phyloP scores from a whole-genome alignment of 2,888 invertebrate species.

The Xestia ashworthii region DNA sequence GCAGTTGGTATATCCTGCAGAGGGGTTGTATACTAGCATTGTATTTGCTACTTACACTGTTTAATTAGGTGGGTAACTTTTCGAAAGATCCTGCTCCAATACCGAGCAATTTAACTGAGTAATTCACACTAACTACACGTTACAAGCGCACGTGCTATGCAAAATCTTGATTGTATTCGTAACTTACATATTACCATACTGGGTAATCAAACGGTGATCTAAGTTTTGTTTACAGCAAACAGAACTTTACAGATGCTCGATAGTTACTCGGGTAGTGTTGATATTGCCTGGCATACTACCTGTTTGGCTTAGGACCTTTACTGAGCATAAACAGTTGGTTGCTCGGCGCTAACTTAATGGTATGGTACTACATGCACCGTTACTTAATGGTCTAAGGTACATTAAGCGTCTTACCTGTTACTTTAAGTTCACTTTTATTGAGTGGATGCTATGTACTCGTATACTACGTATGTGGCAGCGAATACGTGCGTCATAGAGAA shows the following conservation, averaged over 20 bases:
- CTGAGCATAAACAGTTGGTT: slow-evolving; percentile 23
- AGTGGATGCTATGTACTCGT: not conserved
- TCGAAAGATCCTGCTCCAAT: not conserved
- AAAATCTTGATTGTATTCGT: slow-evolving; percentile 7
- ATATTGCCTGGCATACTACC: slow-evolving; percentile 19
- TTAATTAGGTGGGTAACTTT: not conserved
- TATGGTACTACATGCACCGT: slow-evolving; percentile 24
- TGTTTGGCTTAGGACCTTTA: slow-evolving; percentile 20
- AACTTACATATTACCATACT: slow-evolving; percentile 17
- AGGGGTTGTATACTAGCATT: not conserved
- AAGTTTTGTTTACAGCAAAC: slow-evolving; percentile 35
- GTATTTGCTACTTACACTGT: not conserved
- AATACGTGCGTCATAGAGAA: not conserved
- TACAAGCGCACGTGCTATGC: not conserved
- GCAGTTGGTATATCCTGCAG: not conserved
- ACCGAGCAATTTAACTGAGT: not conserved
- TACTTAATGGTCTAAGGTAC: slow-evolving; percentile 26
- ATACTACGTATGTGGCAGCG: not conserved
- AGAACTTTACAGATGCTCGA: slow-evolving; percentile 33
- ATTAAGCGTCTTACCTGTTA: slow-evolving; percentile 48
- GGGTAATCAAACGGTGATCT: slow-evolving; percentile 10
- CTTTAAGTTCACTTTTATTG: slow-evolving; percentile 37
- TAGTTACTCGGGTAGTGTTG: slow-evolving; percentile 17
- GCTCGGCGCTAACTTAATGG: slow-evolving; percentile 18
- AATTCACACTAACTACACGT: not conserved